phyloP scores from a whole-genome alignment of 2,797 vertebrate genomes.

The Tinamus major region DNA sequence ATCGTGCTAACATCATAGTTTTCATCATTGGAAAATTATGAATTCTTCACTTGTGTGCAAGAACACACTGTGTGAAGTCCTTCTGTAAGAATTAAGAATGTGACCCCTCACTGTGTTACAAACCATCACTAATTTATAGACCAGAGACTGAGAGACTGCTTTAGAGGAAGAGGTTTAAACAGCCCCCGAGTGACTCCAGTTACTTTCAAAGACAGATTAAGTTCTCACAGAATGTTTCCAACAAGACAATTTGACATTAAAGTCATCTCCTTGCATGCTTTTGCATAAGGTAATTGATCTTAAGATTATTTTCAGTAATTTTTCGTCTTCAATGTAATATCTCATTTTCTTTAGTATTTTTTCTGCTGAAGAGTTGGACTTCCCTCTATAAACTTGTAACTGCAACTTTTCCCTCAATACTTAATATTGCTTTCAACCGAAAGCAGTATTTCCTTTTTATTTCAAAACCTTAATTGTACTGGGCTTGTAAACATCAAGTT shows the following conservation, averaged over 20 bases:
- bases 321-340: not conserved
- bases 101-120: not conserved
- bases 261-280: not conserved
- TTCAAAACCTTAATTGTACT: not conserved
- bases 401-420: not conserved
- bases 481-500: not conserved
- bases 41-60: not conserved
- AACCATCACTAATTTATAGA: not conserved
- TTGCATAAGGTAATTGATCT: not conserved
- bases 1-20: not conserved
- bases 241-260: not conserved
- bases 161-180: not conserved
- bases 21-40: not conserved
- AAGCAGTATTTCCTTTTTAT: not conserved
- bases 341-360: not conserved
- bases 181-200: not conserved
- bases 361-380: not conserved
- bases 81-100: not conserved
- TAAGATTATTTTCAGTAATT: constrained; percentile 22
- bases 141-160: not conserved
- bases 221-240: not conserved
- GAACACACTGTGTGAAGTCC: not conserved
- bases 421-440: not conserved
- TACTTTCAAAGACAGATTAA: not conserved
- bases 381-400: not conserved